phyloP scores from a whole-genome alignment of 2,888 invertebrate species.

The Hemicrepidius hirtus region DNA sequence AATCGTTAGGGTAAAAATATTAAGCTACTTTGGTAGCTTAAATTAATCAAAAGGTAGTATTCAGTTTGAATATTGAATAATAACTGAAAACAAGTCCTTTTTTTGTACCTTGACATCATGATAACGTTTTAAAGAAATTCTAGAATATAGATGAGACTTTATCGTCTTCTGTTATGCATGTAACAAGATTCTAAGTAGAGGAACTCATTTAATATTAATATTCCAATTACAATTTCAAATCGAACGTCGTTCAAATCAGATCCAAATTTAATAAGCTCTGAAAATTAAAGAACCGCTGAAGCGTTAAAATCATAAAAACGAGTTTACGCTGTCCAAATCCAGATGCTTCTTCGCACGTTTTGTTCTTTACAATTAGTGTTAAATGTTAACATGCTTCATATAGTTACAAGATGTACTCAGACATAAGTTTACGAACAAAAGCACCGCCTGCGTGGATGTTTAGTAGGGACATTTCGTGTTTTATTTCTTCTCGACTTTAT shows the following conservation, averaged over 20 bases:
- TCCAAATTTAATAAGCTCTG: constrained; percentile 17
- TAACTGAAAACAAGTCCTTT: too few species aligned
- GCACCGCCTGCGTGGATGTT: background rate
- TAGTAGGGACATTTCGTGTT: constrained; percentile 4
- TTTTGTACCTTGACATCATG: too few species aligned
- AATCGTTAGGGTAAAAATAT: too few species aligned
- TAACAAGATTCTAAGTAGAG: constrained; percentile 13
- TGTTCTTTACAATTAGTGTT: constrained; percentile 3
- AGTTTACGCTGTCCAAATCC: constrained; percentile 12
- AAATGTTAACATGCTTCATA: background rate
- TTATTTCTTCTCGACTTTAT: background rate
- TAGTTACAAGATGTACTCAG: background rate
- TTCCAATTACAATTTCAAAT: constrained; percentile 26
- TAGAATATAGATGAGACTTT: background rate
- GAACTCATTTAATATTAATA: constrained; percentile 20
- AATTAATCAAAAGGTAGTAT: too few species aligned
- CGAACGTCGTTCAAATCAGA: constrained; percentile 24
- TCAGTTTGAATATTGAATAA: background rate
- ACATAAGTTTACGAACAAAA: background rate
- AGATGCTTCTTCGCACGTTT: constrained; percentile 17
- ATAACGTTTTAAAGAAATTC: too few species aligned
- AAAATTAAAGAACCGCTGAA: constrained; percentile 5
- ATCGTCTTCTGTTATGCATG: background rate
- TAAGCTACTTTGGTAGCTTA: too few species aligned
- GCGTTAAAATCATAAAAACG: constrained; percentile 24